Base-by-base conservation (phyloP, 2,888 invertebrate genomes). In the Drosophila villosipedis region DNA sequence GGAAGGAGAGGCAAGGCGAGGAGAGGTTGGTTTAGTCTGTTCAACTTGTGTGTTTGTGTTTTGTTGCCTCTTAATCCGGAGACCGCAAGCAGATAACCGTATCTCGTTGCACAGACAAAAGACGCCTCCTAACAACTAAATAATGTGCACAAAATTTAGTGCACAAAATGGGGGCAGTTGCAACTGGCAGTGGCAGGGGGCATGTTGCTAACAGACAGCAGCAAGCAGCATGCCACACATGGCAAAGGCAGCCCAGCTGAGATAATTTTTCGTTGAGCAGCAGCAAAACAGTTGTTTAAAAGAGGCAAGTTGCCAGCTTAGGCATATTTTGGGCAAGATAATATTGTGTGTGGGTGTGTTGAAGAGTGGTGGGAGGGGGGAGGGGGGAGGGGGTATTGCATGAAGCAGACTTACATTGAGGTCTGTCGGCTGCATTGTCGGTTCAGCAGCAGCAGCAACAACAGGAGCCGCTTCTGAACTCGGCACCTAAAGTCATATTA, bases 131-230 rank as follows among this genome's bases (percentile, higher is more conserved):
- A 88, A 90, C 89, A 86, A 83, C 89, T 86, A 90, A 90, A 86
- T 86, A 86, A 88, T 90, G 90, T 88, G 85, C 89, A 71, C 63
- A 64, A 88, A 88, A 88, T 86, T 83, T 90, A 84, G 74, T 84
- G 85, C 55, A 28, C 65, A 41, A 58, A 53, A 14, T 31, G 66
- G 63, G 60, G 52, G 22, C 2, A 43, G 19, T 28, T 3, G 62
- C n/a, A 55, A 10, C 28, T 50, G 63, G 41, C 22, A 55, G 37
- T 14, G 30, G 39, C 14, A 4, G 6, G 30, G 7, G 28, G 55
- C 16, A 35, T n/a, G 39, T 30, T 57, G 35, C 22, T 16, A 41
- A 16, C 58, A 58, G 43, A 43, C 31, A 58, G 25, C 31, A 30
- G 28, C 54, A 55, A 57, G 47, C 47, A 25, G 47, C 47, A 39